phyloP scores from a whole-genome alignment of 2,113 vertebrate genomes.

The Oplegnathus fasciatus region DNA sequence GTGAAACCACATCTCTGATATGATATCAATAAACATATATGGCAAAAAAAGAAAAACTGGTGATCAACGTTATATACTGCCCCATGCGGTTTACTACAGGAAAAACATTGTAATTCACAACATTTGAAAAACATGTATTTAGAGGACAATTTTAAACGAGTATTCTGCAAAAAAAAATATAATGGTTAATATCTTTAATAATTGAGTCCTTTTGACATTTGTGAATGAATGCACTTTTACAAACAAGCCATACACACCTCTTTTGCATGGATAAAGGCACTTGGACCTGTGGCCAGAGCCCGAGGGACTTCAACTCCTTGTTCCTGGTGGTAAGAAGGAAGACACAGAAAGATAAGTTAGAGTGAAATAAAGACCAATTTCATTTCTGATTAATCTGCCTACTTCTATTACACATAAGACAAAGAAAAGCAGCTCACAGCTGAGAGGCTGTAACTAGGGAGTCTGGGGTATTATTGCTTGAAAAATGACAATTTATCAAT shows the following conservation, averaged over 20 bases:
- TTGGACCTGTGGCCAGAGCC: conserved; percentile 77
- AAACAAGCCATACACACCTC: conserved; percentile 68
- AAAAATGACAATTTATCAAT: neutral
- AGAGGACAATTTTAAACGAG: neutral
- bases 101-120: neutral
- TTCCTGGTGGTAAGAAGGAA: conserved; percentile 63
- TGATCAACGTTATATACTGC: neutral
- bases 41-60: neutral
- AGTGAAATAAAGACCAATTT: neutral
- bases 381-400: neutral
- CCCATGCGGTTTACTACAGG: neutral
- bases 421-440: neutral
- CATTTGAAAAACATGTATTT: neutral
- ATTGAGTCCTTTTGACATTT: neutral
- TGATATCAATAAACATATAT: neutral
- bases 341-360: neutral
- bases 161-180: no score
- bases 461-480: no score
- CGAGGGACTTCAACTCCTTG: conserved; percentile 79
- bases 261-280: conserved; percentile 82
- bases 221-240: neutral
- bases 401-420: neutral
- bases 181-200: neutral
- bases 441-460: neutral
- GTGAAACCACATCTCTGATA: neutral